A percentile compares a stretch with the other conserved stretches of the same genome.
Evolutionary conservation across 2,888 invertebrate species (phyloP).

Genomic region (Urechis unicinctus): DNA sequence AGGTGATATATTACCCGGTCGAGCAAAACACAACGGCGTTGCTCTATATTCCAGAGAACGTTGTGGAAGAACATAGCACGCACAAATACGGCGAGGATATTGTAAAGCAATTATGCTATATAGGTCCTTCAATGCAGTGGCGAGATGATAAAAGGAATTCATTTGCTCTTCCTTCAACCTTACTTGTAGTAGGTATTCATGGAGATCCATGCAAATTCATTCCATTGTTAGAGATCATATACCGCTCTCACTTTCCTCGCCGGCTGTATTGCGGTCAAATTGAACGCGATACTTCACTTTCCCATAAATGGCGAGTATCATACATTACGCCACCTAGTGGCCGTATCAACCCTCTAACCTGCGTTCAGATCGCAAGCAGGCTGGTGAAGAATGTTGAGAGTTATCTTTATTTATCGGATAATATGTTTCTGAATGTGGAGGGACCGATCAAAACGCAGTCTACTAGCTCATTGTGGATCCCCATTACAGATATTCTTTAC

Average conservation of each 20-base stretch:
- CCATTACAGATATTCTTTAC: too few relatives aligned
- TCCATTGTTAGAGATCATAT: conserved; percentile 11
- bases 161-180: conserved; percentile 3
- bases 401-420: conserved; percentile 17
- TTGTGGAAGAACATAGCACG: conserved; percentile 4
- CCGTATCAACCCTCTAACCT: conserved; percentile 5
- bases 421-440: conserved; percentile 10
- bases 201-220: conserved; percentile 4
- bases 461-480: too few relatives aligned
- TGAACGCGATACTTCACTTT: not conserved
- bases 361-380: conserved; percentile 14
- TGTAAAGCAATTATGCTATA: conserved; percentile 8
- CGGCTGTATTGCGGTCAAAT: conserved; percentile 17
- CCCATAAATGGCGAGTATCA: conserved; percentile 17
- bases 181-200: conserved; percentile 13
- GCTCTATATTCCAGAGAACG: conserved; percentile 5
- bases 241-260: conserved; percentile 14
- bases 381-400: conserved; percentile 20
- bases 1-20: conserved; percentile 15
- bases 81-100: conserved; percentile 3
- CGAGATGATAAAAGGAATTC: not conserved
- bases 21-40: conserved; percentile 18
- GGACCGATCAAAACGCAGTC: too few relatives aligned
- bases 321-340: conserved; percentile 7
- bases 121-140: not conserved